Percentiles rank a stretch among this genome's conserved stretches.
These are phyloP conservation scores for Delphinus delphis DNA, from an alignment of 2,113 vertebrate genomes.

Conservation along the genomic window DNA sequence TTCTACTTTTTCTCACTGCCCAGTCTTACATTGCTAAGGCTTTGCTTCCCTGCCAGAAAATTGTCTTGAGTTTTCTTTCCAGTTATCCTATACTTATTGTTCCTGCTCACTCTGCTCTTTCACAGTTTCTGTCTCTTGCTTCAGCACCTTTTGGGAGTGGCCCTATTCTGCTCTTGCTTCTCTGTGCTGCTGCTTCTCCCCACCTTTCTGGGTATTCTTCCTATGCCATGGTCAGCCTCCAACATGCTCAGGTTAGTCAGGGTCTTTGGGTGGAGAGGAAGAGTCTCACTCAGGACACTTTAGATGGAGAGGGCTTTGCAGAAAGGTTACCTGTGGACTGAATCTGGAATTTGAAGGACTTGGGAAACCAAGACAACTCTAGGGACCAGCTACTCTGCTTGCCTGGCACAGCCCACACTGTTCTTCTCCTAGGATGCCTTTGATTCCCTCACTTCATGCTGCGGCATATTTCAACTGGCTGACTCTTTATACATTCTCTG, in stretches of 20 bases:
- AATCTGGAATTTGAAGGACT: neutral
- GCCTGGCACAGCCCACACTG: neutral
- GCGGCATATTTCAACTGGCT: neutral
- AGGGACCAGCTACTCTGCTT: neutral
- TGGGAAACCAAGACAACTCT: neutral
- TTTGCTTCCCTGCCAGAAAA: neutral
- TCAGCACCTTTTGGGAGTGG: neutral
- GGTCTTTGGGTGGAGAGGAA: neutral
- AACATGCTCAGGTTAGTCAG: neutral
- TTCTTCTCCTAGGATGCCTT: neutral
- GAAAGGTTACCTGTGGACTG: neutral
- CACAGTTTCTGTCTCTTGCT: neutral
- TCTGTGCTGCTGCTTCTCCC: neutral
- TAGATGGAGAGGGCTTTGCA: neutral
- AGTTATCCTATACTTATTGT: neutral
- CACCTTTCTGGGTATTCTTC: neutral
- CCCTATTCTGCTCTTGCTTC: neutral
- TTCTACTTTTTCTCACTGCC: neutral
- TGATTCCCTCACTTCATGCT: neutral
- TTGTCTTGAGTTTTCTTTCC: neutral
- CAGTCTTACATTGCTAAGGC: neutral
- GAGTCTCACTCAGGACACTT: neutral
- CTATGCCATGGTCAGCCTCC: neutral
- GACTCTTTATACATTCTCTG: neutral
- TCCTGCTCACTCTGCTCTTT: neutral